Conservation (phyloP, 2,113 vertebrate species). For the Saguinus imperator region DNA sequence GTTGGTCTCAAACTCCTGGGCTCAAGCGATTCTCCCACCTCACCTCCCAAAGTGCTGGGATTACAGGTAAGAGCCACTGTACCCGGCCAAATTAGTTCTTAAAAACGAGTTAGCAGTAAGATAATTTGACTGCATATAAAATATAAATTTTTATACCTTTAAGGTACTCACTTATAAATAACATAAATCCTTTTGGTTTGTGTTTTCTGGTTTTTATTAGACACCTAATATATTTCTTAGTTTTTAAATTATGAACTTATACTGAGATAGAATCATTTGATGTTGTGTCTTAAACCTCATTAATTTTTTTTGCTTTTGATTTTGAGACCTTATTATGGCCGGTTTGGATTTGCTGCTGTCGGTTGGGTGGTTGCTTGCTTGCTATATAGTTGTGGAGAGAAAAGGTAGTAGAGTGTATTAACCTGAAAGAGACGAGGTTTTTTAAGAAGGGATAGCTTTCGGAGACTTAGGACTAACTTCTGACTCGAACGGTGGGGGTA, state of each 20-base stretch:
- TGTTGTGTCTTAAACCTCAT: slow-evolving; percentile 13
- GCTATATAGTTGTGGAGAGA: neutral
- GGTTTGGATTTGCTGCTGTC: neutral
- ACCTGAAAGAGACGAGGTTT: neutral
- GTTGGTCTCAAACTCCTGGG: too few relatives aligned
- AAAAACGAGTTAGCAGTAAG: neutral
- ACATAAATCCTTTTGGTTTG: neutral
- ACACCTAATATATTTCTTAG: neutral
- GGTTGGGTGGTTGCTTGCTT: neutral
- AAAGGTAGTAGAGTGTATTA: neutral
- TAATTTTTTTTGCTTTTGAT: neutral
- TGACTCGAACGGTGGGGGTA: neutral
- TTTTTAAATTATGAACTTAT: slow-evolving; percentile 30
- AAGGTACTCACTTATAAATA: neutral
- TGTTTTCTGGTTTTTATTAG: slow-evolving; percentile 22
- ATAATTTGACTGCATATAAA: neutral
- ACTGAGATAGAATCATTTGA: slow-evolving; percentile 23
- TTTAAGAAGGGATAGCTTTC: neutral
- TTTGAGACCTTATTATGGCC: neutral
- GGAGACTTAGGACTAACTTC: neutral
- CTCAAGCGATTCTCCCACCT: too few relatives aligned
- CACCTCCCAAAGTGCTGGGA: too few relatives aligned
- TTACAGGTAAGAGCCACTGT: too few relatives aligned
- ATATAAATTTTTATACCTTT: neutral
- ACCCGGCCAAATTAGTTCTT: neutral